Base-by-base conservation (phyloP, 2,113 vertebrate species). In the Callithrix jacchus region DNA sequence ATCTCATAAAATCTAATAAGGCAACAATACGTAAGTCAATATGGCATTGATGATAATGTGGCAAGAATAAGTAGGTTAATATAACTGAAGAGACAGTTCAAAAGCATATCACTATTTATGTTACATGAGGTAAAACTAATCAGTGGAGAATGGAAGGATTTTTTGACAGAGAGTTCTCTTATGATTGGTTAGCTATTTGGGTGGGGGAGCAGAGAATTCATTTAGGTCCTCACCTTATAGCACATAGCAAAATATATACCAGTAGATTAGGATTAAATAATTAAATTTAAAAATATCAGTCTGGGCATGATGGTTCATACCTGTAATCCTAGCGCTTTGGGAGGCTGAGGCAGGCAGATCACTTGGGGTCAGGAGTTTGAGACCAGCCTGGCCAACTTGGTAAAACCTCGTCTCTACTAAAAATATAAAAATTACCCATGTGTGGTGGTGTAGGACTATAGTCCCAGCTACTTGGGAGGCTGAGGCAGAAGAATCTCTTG, bases 1-100 rank as follows among this genome's bases (percentile, higher is more conserved):
- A 76, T 81, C 56, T 89, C 32, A 35, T 49, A 86, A 89, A 90
- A 56, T 73, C 40, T 81, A 74, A 9, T 71, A 76, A 83, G 87
- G 54, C 40, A 87, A 83, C 35, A 87, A 49, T 66, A 74, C 91
- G 20, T 56, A 89, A 96, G 76, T 86, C 56, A 68, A 52, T 74
- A 40, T 87, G 81, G 8, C 45, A 66, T 37, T 89, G 61, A 56
- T 68, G 45, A 23, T 56, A 85, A 86, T 61, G 54, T 70, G 40
- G 74, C 58, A 86, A 87, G 58, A 92, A 95, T 52, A 93, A 87
- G 35, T 27, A 87, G 23, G n/a, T 95, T 56, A 93, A 4, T 76
- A 77, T 89, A 86, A 76, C 37, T 42, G 35, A 88, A 88, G 61
- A 92, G 76, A 82, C 14, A 16, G 9, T 49, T 64, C 73, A 71